Percentiles rank a stretch among this genome's conserved stretches.
Conservation (phyloP, 2,888 invertebrate genomes). For the Lasius platythorax region DNA sequence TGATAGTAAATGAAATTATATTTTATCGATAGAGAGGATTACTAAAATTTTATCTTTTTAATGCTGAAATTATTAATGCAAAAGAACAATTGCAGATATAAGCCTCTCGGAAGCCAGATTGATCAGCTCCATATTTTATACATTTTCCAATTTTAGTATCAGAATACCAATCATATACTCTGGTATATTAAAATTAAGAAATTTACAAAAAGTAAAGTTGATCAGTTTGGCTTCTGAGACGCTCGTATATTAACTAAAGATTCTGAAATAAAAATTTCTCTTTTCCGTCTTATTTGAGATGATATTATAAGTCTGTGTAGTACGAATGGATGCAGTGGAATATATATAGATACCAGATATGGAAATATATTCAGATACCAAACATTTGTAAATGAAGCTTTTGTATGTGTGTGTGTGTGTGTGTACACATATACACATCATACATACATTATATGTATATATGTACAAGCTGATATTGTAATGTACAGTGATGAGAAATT, state of each 20-base stretch:
- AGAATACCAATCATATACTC: not conserved
- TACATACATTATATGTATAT: slow-evolving; percentile 61
- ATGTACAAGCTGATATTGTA: slow-evolving; percentile 58
- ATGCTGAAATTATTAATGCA: not conserved
- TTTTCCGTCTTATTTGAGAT: not conserved
- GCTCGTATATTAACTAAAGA: not conserved
- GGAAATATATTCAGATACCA: not conserved
- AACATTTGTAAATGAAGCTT: slow-evolving; percentile 20
- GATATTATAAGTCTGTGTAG: not conserved
- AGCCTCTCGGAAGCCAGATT: not conserved
- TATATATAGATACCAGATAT: not conserved
- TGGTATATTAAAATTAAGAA: not conserved
- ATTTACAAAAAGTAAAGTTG: not conserved
- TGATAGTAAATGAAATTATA: slow-evolving; percentile 64
- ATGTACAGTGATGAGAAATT: slow-evolving; percentile 53
- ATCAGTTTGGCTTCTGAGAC: not conserved
- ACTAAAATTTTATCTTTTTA: not conserved
- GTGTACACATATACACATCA: slow-evolving; percentile 28
- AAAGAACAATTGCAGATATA: not conserved
- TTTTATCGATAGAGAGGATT: slow-evolving; percentile 48
- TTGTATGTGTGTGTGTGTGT: slow-evolving; percentile 57
- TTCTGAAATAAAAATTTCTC: not conserved
- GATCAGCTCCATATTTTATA: not conserved
- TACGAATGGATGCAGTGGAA: not conserved
- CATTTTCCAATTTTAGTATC: not conserved